Base-by-base conservation (phyloP, 2,888 invertebrate species). In the Atherix ibis region DNA sequence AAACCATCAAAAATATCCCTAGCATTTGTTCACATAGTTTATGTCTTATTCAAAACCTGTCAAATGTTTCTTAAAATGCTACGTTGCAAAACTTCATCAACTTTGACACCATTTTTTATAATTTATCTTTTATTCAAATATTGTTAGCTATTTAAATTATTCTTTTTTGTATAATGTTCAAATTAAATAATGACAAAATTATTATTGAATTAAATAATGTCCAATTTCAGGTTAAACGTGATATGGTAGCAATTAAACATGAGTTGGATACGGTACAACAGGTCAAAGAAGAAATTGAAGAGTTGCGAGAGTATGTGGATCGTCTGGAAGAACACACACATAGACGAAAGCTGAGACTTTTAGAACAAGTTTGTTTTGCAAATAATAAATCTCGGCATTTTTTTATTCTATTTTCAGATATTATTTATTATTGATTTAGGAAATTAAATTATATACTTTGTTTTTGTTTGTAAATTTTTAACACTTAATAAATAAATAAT, bases 211-310 rank as follows among this genome's bases (percentile, higher is more conserved):
- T n/a, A n/a, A n/a, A n/a, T n/a, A n/a, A n/a, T n/a, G n/a, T n/a
- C n/a, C n/a, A n/a, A n/a, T 40, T 43, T 8, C 55, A 79, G 71
- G 79, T 89, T 49, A 89, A 89, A 66, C 76, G 88, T 53, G 89
- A 89, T 66, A 88, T 89, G 87, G 85, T 87, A 51, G 85, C 85
- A 57, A 88, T 89, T 68, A 87, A 87, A 67, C 84, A 85, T 60
- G 89, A 89, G 65, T 68, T 89, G 61, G 88, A 88, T 64, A 84
- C 87, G 42, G 87, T 89, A 52, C 89, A 89, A 67, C 87, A 87
- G 64, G 89, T 89, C 50, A 89, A 89, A 61, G 88, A 88, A 58
- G 89, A 89, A 65, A 88, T 89, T 54, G 89, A 89, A 58, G 88
- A 89, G 63, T 66, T 89, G 56, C 69, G 88, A 48, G 87, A 88